phyloP scores from a whole-genome alignment of 2,113 vertebrate genomes.

The Cariama cristata region DNA sequence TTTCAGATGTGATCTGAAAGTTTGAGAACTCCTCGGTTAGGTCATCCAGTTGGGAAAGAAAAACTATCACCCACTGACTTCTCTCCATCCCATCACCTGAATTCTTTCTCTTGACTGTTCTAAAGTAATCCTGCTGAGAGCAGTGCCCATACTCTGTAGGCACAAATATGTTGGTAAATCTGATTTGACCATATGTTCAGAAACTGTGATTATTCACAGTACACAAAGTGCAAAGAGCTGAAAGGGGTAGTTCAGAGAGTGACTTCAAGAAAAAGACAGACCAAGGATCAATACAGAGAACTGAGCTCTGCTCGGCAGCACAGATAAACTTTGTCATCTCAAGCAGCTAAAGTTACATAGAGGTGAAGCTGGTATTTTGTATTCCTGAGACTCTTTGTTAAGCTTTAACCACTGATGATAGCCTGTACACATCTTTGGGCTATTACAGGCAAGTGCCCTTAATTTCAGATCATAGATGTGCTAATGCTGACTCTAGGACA shows the following conservation, averaged over 20 bases:
- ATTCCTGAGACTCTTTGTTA: not conserved
- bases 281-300: not conserved
- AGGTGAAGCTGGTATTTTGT: not conserved
- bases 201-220: not conserved
- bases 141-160: not conserved
- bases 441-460: not conserved
- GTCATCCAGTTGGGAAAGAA: not conserved
- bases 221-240: not conserved
- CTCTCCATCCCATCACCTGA: not conserved
- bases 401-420: not conserved
- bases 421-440: not conserved
- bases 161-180: not conserved
- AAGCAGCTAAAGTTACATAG: not conserved
- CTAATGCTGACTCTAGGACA: not conserved
- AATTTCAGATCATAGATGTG: not conserved
- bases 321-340: not conserved
- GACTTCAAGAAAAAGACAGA: not conserved
- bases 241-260: not conserved
- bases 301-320: not conserved
- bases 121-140: not conserved
- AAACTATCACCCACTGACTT: not conserved
- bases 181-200: not conserved
- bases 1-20: not conserved
- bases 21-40: not conserved
- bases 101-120: not conserved